Evolutionary conservation across 2,888 invertebrate genomes (phyloP).

Genomic region (Masnerella sp.): DNA sequence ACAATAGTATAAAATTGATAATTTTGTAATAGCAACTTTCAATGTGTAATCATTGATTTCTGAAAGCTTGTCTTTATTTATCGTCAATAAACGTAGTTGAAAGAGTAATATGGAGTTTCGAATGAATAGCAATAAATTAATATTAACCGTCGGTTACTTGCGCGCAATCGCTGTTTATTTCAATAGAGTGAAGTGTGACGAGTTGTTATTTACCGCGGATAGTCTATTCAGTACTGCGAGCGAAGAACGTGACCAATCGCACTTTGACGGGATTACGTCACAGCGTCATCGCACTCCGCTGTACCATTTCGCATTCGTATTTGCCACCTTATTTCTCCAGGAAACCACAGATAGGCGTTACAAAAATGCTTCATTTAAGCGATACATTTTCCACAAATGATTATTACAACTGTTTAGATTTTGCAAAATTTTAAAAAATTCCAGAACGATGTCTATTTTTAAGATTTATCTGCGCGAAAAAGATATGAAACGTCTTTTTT

Average conservation of each 20-base stretch:
- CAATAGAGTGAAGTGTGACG: conserved; percentile 58
- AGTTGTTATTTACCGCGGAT: conserved; percentile 67
- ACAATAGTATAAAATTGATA: no score
- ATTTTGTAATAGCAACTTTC: no score
- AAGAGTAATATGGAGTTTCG: no score
- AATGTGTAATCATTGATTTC: no score
- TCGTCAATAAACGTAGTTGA: no score
- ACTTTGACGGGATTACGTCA: conserved; percentile 65
- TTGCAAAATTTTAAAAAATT: no score
- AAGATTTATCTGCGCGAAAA: no score
- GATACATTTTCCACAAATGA: neutral
- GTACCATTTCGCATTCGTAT: conserved; percentile 26
- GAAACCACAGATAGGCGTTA: neutral
- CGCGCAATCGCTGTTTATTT: conserved; percentile 36
- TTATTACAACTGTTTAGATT: no score
- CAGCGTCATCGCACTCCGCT: conserved; percentile 2
- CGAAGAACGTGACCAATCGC: conserved; percentile 67
- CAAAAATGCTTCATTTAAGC: conserved; percentile 1
- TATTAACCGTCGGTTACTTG: conserved; percentile 17
- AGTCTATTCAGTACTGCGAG: conserved; percentile 58
- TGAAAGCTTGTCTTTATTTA: no score
- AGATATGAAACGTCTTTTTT: no score
- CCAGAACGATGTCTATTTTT: no score
- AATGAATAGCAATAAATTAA: conserved; percentile 24
- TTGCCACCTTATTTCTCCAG: conserved; percentile 17